A percentile compares a stretch with the other conserved stretches of the same genome.
Conservation (phyloP, 2,888 invertebrate species). For the Trilocha varians region DNA sequence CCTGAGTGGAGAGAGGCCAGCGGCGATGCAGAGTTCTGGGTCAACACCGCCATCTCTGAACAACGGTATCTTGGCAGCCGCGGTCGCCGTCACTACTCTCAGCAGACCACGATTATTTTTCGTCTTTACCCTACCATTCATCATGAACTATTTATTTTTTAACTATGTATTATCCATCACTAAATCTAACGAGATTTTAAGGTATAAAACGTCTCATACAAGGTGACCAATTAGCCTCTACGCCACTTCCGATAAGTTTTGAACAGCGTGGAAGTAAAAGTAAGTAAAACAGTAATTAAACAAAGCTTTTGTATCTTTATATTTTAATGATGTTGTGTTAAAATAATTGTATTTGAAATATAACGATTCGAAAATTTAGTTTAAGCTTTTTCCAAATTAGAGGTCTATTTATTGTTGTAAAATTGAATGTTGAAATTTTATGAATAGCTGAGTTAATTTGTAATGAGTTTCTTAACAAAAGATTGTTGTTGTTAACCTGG, state of each 20-base stretch:
- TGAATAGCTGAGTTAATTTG: background rate
- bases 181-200: constrained; percentile 15
- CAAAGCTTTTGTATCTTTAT: background rate
- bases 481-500: background rate
- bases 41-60: constrained; percentile 46
- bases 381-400: constrained; percentile 3
- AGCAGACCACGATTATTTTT: constrained; percentile 27
- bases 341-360: constrained; percentile 10
- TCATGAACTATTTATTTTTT: constrained; percentile 20
- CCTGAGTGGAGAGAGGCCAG: constrained; percentile 81
- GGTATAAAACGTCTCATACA: constrained; percentile 8
- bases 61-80: constrained; percentile 39
- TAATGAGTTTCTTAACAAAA: background rate
- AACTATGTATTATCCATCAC: background rate
- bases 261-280: background rate
- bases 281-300: too few species aligned
- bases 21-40: constrained; percentile 75
- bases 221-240: constrained; percentile 49
- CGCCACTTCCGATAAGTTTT: constrained; percentile 12
- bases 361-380: constrained; percentile 15
- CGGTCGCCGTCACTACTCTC: constrained; percentile 38
- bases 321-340: background rate
- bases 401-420: background rate
- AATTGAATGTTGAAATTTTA: background rate
- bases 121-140: constrained; percentile 24